phyloP scores from a whole-genome alignment of 2,888 invertebrate genomes.

The Amblyjoppa proteus region DNA sequence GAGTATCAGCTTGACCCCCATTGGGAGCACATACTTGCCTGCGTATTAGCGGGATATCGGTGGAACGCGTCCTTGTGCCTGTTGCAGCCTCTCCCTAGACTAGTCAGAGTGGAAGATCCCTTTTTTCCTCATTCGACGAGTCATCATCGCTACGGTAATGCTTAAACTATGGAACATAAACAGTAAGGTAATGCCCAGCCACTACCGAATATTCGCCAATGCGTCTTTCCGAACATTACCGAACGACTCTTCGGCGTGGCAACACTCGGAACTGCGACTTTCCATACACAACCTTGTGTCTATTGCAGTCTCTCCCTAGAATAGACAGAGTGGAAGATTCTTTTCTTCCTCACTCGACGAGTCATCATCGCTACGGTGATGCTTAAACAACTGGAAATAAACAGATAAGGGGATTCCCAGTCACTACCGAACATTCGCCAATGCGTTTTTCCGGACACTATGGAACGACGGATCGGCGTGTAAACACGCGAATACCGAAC shows the following conservation, averaged over 20 bases:
- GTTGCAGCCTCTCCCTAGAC: neutral
- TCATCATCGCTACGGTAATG: no score
- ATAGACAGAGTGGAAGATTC: constrained; percentile 64
- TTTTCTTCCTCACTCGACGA: constrained; percentile 67
- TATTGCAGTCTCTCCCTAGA: neutral
- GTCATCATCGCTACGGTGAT: no score
- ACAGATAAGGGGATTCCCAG: neutral
- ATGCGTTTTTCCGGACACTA: neutral
- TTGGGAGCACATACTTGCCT: constrained; percentile 28
- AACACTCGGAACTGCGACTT: no score
- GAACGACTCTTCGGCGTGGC: neutral
- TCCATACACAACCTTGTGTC: neutral
- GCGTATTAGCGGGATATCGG: constrained; percentile 49
- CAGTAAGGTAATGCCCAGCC: neutral
- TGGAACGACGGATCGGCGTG: neutral
- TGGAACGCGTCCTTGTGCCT: constrained; percentile 7
- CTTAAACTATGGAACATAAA: no score
- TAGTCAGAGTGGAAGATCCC: constrained; percentile 63
- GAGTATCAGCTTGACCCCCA: constrained; percentile 16
- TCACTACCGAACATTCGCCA: neutral
- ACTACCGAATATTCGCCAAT: neutral
- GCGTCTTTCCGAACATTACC: neutral
- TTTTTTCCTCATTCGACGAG: constrained; percentile 66
- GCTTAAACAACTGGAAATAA: no score
- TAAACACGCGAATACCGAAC: neutral